These are phyloP conservation scores for Gryon sp. DNA, from an alignment of 1,140 invertebrate genomes.

Conservation along the genomic window DNA sequence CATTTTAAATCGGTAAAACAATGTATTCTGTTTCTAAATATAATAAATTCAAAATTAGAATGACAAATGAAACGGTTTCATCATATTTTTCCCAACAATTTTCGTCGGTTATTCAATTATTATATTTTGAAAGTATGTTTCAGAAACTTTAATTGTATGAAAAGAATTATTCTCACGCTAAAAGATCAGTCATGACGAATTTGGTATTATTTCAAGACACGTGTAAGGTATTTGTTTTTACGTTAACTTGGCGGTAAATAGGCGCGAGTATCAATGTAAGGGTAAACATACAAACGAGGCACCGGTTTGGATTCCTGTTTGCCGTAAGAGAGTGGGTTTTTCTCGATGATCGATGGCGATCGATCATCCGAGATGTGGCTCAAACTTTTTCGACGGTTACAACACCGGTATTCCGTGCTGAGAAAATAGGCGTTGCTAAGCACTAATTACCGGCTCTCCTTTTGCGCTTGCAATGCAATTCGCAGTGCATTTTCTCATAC, in stretches of 20 bases:
- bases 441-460: constrained; percentile 21
- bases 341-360: constrained; percentile 69
- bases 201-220: constrained; percentile 31
- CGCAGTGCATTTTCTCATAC: constrained; percentile 22
- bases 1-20: too few relatives aligned
- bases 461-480: background rate
- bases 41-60: too few relatives aligned
- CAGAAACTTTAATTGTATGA: too few relatives aligned
- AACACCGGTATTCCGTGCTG: constrained; percentile 11
- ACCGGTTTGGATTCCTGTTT: constrained; percentile 63
- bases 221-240: constrained; percentile 50
- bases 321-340: constrained; percentile 66
- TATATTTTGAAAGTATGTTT: background rate
- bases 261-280: constrained; percentile 61
- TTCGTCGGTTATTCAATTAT: too few relatives aligned
- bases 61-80: too few relatives aligned
- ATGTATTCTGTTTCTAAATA: too few relatives aligned
- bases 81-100: too few relatives aligned
- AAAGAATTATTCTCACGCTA: constrained; percentile 45
- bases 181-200: constrained; percentile 17
- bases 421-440: constrained; percentile 46
- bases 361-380: constrained; percentile 69
- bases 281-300: constrained; percentile 53
- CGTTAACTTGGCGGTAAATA: constrained; percentile 47
- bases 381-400: constrained; percentile 67